phyloP scores from a whole-genome alignment of 2,888 invertebrate species.

The Polyploca ridens region DNA sequence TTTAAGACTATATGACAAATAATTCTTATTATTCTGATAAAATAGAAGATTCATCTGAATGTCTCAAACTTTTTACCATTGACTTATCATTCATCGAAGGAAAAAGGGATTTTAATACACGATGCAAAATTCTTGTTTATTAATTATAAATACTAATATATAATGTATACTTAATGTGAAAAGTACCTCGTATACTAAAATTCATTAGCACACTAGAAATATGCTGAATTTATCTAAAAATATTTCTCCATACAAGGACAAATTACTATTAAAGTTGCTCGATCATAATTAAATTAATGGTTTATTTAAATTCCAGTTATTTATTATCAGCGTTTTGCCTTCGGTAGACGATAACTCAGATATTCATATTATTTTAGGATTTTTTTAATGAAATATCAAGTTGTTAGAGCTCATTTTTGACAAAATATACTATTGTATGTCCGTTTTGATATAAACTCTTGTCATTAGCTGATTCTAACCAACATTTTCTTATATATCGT shows the following conservation, averaged over 20 bases:
- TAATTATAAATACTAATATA: too few relatives aligned
- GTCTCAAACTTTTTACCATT: not conserved
- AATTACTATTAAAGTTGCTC: too few relatives aligned
- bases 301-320: not conserved
- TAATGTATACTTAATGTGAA: too few relatives aligned
- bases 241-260: too few relatives aligned
- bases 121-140: not conserved
- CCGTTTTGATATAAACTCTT: slow-evolving; percentile 26
- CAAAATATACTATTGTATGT: slow-evolving; percentile 38
- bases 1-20: not conserved
- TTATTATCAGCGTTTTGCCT: not conserved
- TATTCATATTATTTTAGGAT: not conserved
- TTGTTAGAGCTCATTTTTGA: not conserved
- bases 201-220: too few relatives aligned
- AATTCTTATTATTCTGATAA: not conserved
- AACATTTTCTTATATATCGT: not conserved
- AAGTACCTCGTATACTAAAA: too few relatives aligned
- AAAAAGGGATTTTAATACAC: not conserved
- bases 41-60: not conserved
- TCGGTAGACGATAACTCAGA: not conserved
- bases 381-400: not conserved
- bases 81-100: not conserved
- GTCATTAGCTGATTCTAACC: not conserved
- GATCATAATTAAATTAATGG: too few relatives aligned
- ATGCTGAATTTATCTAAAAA: too few relatives aligned